Evolutionary conservation across 2,888 invertebrate species (phyloP).

Genomic region (Dinocampus coccinellae): DNA sequence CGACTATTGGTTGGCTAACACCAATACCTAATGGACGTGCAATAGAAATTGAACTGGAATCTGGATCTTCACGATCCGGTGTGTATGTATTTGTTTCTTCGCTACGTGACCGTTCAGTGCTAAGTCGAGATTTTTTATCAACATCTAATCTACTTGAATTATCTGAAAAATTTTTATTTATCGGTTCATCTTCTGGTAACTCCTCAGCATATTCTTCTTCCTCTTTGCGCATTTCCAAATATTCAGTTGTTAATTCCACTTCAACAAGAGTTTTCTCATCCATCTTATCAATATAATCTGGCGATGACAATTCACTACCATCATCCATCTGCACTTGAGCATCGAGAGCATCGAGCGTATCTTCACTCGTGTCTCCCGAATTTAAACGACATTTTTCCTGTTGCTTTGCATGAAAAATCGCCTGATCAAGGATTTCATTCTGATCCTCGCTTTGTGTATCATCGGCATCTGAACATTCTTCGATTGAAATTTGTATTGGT

Average conservation of each 20-base stretch:
- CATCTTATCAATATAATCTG: slow-evolving; percentile 63
- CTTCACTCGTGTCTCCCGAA: slow-evolving; percentile 65
- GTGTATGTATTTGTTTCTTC: slow-evolving; percentile 87
- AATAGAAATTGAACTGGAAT: slow-evolving; percentile 78
- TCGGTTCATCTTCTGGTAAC: slow-evolving; percentile 63
- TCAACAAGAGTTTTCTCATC: slow-evolving; percentile 69
- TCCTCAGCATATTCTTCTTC: slow-evolving; percentile 74
- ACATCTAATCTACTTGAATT: slow-evolving; percentile 54
- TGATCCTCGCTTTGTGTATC: slow-evolving; percentile 50
- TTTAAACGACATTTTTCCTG: slow-evolving; percentile 61
- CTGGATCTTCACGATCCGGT: slow-evolving; percentile 70
- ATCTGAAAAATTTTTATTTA: slow-evolving; percentile 40
- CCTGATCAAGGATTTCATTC: slow-evolving; percentile 52
- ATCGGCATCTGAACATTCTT: slow-evolving; percentile 67
- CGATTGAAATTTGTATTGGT: slow-evolving; percentile 67
- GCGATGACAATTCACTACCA: slow-evolving; percentile 66
- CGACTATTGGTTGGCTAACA: slow-evolving; percentile 68
- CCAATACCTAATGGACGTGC: slow-evolving; percentile 84
- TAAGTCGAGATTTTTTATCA: slow-evolving; percentile 73
- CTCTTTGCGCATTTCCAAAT: slow-evolving; percentile 76
- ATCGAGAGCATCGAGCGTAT: slow-evolving; percentile 65
- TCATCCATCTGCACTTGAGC: slow-evolving; percentile 60
- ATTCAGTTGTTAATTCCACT: slow-evolving; percentile 76
- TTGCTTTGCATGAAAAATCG: slow-evolving; percentile 54
- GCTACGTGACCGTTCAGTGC: slow-evolving; percentile 82